Base-by-base conservation (phyloP, 2,113 vertebrate genomes). In the Heptranchias perlo region DNA sequence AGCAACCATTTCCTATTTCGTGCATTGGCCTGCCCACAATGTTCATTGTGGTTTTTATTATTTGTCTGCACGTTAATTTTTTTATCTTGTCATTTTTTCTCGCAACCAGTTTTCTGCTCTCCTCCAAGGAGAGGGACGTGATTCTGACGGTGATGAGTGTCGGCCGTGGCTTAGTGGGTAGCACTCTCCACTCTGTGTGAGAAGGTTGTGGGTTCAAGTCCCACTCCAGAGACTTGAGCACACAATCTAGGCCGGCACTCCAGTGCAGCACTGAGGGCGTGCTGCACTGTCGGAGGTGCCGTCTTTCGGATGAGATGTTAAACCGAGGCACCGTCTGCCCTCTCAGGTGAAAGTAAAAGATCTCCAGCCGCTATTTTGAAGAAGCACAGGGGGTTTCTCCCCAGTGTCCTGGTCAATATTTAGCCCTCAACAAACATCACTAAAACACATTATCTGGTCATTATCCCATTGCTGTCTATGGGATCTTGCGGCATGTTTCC, bases 41-140 rank as follows among this genome's bases (percentile, higher is more conserved):
- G 64, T 95, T 95, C 94, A 52, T 39, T 69, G 94, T 95, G 65
- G 94, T 73, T 95, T 95, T 52, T 69, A 64, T 95, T 47, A 95
- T 95, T 95, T 95, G 94, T 69, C 47, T 95, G 65, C 28, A 8
- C 94, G 18, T 95, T 94, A 62, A 52, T 23, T 95, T 67, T 93
- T 39, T 23, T 7, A 52, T 47, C 4, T 52, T 31, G 94, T 47
- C 61, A 67, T 47, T 69, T 95, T 95, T 69, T 69, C 2, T 67
- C 62, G 5, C 23, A 14, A 1, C 39, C n/a, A 52, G 65, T 69
- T 67, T 69, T 23, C 87, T 31, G 52, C 11, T 35, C 0, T 54
- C 28, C 54, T n/a, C 5, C 18, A 54, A 58, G 11, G 87, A 13
- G 52, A 58, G 13, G 52, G 25, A 58, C 14, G 13, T 58, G 3